These are phyloP conservation scores for Clamator glandarius DNA, from an alignment of 2,797 vertebrate genomes.

Conservation along the genomic window DNA sequence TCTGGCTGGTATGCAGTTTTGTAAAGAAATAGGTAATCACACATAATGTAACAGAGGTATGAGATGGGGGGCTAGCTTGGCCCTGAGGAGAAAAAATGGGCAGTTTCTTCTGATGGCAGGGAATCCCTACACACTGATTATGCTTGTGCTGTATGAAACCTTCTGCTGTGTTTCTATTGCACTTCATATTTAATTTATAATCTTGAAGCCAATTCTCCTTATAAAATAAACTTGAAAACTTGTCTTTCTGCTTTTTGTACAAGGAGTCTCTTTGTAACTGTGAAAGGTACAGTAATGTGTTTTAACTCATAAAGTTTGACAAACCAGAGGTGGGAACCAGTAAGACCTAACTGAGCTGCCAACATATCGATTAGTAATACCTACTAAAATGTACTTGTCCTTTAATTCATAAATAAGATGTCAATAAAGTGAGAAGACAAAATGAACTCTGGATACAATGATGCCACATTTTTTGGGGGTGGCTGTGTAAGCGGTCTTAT, in stretches of 20 bases:
- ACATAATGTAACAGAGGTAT: accelerated
- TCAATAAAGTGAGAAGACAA: neutral
- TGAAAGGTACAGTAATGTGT: neutral
- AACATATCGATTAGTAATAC: neutral
- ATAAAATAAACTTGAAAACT: neutral
- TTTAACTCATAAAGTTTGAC: neutral
- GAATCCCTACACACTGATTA: neutral
- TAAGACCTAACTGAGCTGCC: neutral
- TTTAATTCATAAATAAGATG: neutral
- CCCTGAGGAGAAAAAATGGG: neutral
- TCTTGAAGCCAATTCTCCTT: neutral
- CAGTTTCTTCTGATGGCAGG: neutral
- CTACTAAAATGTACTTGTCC: neutral
- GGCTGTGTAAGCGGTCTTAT: neutral
- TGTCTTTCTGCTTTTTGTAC: neutral
- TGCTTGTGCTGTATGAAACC: neutral
- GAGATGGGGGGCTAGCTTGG: neutral
- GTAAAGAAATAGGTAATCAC: neutral
- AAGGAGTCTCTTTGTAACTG: neutral
- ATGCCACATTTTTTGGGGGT: neutral
- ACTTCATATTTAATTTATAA: neutral
- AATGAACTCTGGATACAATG: neutral
- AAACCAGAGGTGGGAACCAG: neutral
- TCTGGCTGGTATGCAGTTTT: neutral
- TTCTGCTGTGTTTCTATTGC: neutral